A percentile compares a stretch with the other conserved stretches of the same genome.
Evolutionary conservation across 2,888 invertebrate genomes (phyloP).

Genomic region (Drosophila merina): DNA sequence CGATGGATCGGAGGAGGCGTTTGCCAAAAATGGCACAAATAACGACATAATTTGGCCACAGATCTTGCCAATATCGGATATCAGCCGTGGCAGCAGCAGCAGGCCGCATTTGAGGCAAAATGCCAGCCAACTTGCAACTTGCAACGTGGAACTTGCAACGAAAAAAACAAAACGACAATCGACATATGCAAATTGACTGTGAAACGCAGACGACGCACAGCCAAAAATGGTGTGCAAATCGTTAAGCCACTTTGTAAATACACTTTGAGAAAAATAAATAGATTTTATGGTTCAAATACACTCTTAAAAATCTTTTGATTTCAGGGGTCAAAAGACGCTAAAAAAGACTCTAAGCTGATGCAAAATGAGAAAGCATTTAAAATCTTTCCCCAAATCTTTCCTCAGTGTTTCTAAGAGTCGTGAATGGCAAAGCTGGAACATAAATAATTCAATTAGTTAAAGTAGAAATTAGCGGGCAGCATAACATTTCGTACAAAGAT

Average conservation of each 20-base stretch:
- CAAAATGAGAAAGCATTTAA: no score
- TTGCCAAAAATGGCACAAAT: conserved; percentile 81
- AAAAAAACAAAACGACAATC: conserved; percentile 31
- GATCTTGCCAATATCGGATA: conserved; percentile 58
- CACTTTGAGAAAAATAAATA: conserved; percentile 19
- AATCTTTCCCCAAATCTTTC: conserved; percentile 11
- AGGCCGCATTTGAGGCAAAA: conserved; percentile 21
- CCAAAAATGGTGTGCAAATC: conserved; percentile 74
- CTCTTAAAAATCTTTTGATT: no score
- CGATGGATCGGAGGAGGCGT: conserved; percentile 44
- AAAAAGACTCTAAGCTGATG: no score
- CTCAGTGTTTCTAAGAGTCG: conserved; percentile 10
- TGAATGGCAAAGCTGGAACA: conserved; percentile 29
- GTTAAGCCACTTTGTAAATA: conserved; percentile 58
- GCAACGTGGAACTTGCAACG: conserved; percentile 8
- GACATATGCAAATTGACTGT: conserved; percentile 66
- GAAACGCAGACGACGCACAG: conserved; percentile 42
- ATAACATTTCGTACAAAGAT: conserved; percentile 45
- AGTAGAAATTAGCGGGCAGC: conserved; percentile 47
- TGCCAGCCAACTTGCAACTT: conserved; percentile 22
- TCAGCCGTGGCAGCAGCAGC: conserved; percentile 22
- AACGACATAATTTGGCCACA: conserved; percentile 80
- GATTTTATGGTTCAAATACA: background rate
- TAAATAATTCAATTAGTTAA: conserved; percentile 55
- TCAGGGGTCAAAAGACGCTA: background rate